Percentiles rank a stretch among this genome's conserved stretches.
Conservation (phyloP, 2,888 invertebrate species). For the Lepidocyrtoides sp. region DNA sequence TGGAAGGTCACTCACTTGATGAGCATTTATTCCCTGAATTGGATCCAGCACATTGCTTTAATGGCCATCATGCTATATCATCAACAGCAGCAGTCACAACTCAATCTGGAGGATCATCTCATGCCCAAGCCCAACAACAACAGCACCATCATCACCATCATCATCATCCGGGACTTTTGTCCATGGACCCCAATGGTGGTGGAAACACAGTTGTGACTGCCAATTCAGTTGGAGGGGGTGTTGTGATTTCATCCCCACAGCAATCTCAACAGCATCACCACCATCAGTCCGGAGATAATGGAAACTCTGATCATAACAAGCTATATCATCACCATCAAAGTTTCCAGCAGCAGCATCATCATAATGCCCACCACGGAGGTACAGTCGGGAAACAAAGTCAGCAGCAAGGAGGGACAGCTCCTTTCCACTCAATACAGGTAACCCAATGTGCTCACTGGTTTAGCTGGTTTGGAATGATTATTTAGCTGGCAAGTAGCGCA, state of each 20-base stretch:
- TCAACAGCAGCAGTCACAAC: conserved; percentile 64
- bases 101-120: conserved; percentile 55
- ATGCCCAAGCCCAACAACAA: conserved; percentile 73
- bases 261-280: conserved; percentile 75
- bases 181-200: conserved; percentile 75
- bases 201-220: conserved; percentile 30
- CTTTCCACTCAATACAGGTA: conserved; percentile 85
- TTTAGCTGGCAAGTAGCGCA: too few species aligned
- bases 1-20: conserved; percentile 85
- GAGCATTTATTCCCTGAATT: conserved; percentile 85
- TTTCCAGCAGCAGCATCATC: conserved; percentile 70
- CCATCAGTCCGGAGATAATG: conserved; percentile 51
- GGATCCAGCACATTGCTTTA: conserved; percentile 85
- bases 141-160: conserved; percentile 81
- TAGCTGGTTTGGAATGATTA: too few species aligned
- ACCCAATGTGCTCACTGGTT: too few species aligned
- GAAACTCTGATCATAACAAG: conserved; percentile 38
- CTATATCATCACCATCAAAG: conserved; percentile 68
- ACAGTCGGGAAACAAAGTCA: conserved; percentile 49
- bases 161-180: conserved; percentile 77
- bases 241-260: conserved; percentile 60
- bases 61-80: conserved; percentile 82
- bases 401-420: conserved; percentile 64
- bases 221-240: conserved; percentile 29
- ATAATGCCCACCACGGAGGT: conserved; percentile 59